Base-by-base conservation (phyloP, 2,888 invertebrate genomes). In the Tinea semifulvella region DNA sequence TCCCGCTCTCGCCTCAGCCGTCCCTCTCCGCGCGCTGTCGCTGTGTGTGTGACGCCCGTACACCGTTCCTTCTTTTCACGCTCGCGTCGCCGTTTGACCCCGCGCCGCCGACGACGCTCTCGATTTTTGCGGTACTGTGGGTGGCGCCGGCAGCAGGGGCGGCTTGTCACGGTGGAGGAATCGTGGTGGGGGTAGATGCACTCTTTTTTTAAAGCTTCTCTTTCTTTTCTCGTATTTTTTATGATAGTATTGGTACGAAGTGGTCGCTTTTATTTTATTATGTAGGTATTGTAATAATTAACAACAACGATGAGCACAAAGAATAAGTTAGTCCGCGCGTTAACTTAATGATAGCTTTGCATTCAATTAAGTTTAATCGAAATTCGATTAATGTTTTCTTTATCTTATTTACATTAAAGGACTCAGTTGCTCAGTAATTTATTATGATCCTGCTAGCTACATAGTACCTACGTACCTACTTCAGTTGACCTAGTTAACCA, bases 41-140 rank as follows among this genome's bases (percentile, higher is more conserved):
- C 75, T 74, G 71, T 63, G 74, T 68, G 64, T 55, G 52, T 61
- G n/a, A 8, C 31, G 16, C 68, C 61, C 58, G 65, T 72, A 68
- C 76, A 75, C 69, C 71, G 73, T 68, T 75, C 74, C 76, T 79
- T 77, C 77, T 77, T 77, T 77, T 75, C 75, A 77, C 76, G 77
- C 76, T 74, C 69, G 71, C 76, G 74, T 70, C 77, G 76, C 75
- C 76, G 77, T 79, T 77, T 79, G 79, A 79, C 79, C 79, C 76
- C 77, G 77, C 75, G 71, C 74, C 61, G 56, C 59, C 53, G 74
- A 73, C 74, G 80, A 69, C 76, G 79, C 74, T 81, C 81, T 80
- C 81, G 82, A 83, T 84, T 85, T 85, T 85, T 85, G 84, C 83
- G 82, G 72, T 80, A 77, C 83, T 75, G 82, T 84, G 85, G 84